These are phyloP conservation scores for Amblyjoppa proteus DNA, from an alignment of 2,888 invertebrate species.

Conservation along the genomic window DNA sequence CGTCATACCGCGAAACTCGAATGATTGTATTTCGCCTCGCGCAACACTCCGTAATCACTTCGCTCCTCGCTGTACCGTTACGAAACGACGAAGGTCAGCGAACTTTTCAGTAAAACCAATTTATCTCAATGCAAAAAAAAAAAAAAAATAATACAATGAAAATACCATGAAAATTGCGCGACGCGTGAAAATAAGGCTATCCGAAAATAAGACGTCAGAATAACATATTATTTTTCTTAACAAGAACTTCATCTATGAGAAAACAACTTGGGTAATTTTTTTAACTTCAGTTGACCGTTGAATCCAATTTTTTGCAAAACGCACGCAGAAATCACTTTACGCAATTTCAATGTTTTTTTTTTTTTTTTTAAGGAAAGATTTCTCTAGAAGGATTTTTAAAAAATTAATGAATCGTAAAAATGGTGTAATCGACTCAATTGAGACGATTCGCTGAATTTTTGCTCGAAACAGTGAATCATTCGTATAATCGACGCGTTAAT, in stretches of 20 bases:
- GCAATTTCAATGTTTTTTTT: not conserved
- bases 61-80: conserved; percentile 23
- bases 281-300: too few species aligned
- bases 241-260: too few species aligned
- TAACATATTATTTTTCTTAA: too few species aligned
- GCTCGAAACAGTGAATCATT: conserved; percentile 49
- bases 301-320: too few species aligned
- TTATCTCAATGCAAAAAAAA: conserved; percentile 24
- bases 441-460: conserved; percentile 34
- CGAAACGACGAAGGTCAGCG: conserved; percentile 47
- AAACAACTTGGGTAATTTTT: too few species aligned
- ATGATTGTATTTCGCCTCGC: conserved; percentile 38
- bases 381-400: not conserved
- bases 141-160: not conserved
- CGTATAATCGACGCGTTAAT: conserved; percentile 58
- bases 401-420: conserved; percentile 9
- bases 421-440: not conserved
- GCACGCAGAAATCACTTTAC: not conserved
- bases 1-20: conserved; percentile 25
- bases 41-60: conserved; percentile 9
- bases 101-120: conserved; percentile 22
- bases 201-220: too few species aligned
- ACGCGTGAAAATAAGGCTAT: too few species aligned
- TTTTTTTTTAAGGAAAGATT: not conserved
- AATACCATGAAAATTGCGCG: not conserved